These are phyloP conservation scores for Aphelinus certus DNA, from an alignment of 1,140 invertebrate species.

Conservation along the genomic window DNA sequence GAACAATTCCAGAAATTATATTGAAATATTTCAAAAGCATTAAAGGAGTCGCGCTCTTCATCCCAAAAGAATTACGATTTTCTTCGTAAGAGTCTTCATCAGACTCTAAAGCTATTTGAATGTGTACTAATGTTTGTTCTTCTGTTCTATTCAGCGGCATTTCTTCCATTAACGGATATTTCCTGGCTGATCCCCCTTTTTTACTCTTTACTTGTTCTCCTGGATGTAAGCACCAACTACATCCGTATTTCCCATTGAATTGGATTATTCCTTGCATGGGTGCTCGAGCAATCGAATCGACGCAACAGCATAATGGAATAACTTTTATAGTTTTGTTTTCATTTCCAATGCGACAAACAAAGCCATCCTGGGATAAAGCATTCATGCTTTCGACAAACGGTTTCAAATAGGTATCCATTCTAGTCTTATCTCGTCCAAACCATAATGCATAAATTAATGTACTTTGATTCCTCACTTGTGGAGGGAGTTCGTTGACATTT, in stretches of 20 bases:
- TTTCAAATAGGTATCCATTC: slow-evolving; percentile 25
- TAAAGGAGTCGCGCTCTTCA: neutral
- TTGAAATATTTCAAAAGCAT: neutral
- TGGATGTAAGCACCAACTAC: slow-evolving; percentile 37
- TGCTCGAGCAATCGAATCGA: slow-evolving; percentile 33
- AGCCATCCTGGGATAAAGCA: slow-evolving; percentile 1
- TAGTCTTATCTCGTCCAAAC: slow-evolving; percentile 34
- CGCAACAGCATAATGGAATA: slow-evolving; percentile 29
- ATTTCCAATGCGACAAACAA: slow-evolving; percentile 29
- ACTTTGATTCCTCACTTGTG: slow-evolving; percentile 23
- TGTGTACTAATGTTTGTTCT: too few species aligned
- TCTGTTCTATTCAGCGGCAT: too few species aligned
- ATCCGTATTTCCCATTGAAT: slow-evolving; percentile 37
- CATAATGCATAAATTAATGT: slow-evolving; percentile 25
- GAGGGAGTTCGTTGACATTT: slow-evolving; percentile 40
- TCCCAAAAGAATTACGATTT: neutral
- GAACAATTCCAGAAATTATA: slow-evolving; percentile 17
- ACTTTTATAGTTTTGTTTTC: neutral
- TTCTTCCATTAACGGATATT: too few species aligned
- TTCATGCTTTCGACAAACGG: slow-evolving; percentile 30
- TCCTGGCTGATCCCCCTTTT: neutral
- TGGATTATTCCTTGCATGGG: slow-evolving; percentile 30
- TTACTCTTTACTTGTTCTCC: slow-evolving; percentile 12
- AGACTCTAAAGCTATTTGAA: too few species aligned
- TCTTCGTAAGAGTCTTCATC: neutral